Base-by-base conservation (phyloP, 2,113 vertebrate species). In the Clarias gariepinus region DNA sequence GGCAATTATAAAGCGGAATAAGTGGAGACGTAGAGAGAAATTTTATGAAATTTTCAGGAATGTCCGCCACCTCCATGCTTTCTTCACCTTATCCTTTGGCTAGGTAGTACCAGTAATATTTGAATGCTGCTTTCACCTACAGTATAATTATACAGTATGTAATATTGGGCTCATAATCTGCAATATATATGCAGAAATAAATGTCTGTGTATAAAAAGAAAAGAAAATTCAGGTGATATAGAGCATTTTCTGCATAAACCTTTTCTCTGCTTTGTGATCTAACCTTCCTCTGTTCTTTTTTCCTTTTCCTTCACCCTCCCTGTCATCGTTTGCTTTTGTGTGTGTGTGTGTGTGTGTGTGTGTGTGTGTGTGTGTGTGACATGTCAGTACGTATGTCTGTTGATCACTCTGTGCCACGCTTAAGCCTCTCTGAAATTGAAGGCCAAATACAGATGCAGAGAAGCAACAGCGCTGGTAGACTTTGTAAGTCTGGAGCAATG, bases 401-500 rank as follows among this genome's bases (percentile, higher is more conserved):
- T 78, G 96, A 98, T 93, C 96, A 94, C 90, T 95, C 96, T 15
- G 95, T 96, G 96, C 96, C 96, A 94, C 98, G 92, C 93, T 95
- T 96, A 91, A 95, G 92, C 90, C 94, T 95, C 23, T 95, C 95
- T 91, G 96, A 95, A 41, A n/a, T 92, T 89, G 96, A 96, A 0
- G 96, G 97, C 88, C 96, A 95, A 84, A 94, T 95, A 86, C 93
- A 95, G 92, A 96, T 96, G 94, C 95, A 89, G 91, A 96, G 95
- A 94, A 97, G 96, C 94, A 95, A 96, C 96, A 98, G 97, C 96
- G 92, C 95, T 96, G 97, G 97, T 96, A 96, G 96, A 96, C 96
- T 98, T 92, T 97, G 97, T 98, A 96, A 99, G 98, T 98, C 91
- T 90, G 92, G 92, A 84, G 74, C 18, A 68, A 61, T 82, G 64